Conservation (phyloP, 2,888 invertebrate species). For the Pristionchus japonicus region DNA sequence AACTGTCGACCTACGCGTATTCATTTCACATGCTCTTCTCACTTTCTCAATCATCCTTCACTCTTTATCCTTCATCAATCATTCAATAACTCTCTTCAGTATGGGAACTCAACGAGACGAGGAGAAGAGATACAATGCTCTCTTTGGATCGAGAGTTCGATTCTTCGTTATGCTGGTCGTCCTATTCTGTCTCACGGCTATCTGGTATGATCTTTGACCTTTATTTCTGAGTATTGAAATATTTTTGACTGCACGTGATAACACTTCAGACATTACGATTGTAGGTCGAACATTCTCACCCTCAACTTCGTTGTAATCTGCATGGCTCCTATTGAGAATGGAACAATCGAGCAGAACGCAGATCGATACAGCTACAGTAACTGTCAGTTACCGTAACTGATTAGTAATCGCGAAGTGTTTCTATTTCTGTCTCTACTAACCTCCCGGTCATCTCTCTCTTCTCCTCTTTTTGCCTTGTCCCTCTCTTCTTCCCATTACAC, state of each 20-base stretch:
- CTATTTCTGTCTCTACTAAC: not conserved
- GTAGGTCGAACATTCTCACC: slow-evolving; percentile 71
- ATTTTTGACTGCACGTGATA: not conserved
- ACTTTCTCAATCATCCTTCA: not conserved
- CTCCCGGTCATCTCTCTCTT: not conserved
- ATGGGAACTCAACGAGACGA: slow-evolving; percentile 35
- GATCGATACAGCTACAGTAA: slow-evolving; percentile 40
- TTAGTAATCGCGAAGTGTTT: not conserved
- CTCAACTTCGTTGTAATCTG: slow-evolving; percentile 74
- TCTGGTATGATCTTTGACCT: slow-evolving; percentile 60
- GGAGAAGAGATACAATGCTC: slow-evolving; percentile 47
- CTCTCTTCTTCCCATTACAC: slow-evolving; percentile 10
- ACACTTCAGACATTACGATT: not conserved
- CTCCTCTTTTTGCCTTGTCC: slow-evolving; percentile 10
- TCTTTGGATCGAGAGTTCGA: slow-evolving; percentile 72
- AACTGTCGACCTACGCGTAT: not conserved
- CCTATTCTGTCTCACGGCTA: slow-evolving; percentile 70
- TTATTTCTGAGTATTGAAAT: slow-evolving; percentile 3
- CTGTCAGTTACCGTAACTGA: not conserved
- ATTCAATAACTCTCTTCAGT: not conserved
- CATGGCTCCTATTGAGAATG: slow-evolving; percentile 57
- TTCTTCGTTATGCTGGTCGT: slow-evolving; percentile 72
- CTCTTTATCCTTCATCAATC: not conserved
- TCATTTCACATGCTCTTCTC: not conserved
- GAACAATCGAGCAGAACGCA: slow-evolving; percentile 28